Base-by-base conservation (phyloP, 2,888 invertebrate genomes). In the Tethea ocularis region DNA sequence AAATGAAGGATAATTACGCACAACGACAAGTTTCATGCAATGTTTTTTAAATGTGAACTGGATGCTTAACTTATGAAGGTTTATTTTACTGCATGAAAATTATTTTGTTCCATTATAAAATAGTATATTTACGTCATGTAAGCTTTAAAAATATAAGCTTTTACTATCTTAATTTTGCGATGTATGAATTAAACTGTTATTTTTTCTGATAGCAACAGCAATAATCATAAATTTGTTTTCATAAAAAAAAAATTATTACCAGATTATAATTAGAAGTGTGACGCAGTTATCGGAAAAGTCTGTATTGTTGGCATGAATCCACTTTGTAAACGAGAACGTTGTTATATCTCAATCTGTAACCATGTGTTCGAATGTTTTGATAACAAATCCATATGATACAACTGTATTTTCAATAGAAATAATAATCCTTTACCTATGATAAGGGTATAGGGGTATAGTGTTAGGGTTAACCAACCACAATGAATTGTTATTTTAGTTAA, bases 181-280 rank as follows among this genome's bases (percentile, higher is more conserved):
- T n/a, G 13, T 15, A 33, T 33, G 5, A 38, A 38, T 5, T 41
- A 41, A 15, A 15, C 5, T 15, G 2, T 38, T 1, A n/a, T 38
- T 41, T 41, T 41, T 41, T 6, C n/a, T 10, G 10, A 20, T 17
- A 46, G 17, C 46, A 10, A 46, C 46, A 8, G 46, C 46, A 46
- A 46, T 46, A 46, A 46, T 10, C 20, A 46, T 46, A 20, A 46
- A 41, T 41, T 17, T n/a, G 0, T n/a, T 20, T 20, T 38, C 5
- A 46, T 17, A 20, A 17, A 46, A 46, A 20, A 20, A 55, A 59
- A 61, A 15, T 3, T 57, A 53, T 58, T 67, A 68, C 67, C 64
- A 67, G 64, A 68, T 62, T 46, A 46, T 20, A 69, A 74, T 75
- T 75, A 77, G 74, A 71, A 61, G 63, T 72, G 75, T 79, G 77